Evolutionary conservation across 1,140 invertebrate genomes (phyloP).

Genomic region (Zaprionus tsacasi): DNA sequence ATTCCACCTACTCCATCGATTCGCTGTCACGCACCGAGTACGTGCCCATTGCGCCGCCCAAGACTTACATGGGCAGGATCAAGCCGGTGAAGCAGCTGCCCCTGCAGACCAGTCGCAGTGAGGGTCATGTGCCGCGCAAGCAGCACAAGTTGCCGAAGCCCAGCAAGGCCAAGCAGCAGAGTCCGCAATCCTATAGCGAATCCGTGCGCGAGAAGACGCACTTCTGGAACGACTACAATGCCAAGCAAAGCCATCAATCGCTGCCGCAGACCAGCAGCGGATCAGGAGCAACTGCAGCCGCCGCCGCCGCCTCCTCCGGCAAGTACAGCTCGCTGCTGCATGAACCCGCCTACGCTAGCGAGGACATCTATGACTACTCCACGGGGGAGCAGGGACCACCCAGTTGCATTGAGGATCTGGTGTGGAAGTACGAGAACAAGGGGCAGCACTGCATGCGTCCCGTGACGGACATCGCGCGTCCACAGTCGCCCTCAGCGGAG

Average conservation of each 20-base stretch:
- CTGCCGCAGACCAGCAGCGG: constrained; percentile 40
- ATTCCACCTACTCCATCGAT: constrained; percentile 81
- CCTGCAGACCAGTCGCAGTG: constrained; percentile 68
- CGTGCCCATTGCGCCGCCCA: constrained; percentile 56
- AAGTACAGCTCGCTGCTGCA: constrained; percentile 48
- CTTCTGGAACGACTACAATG: constrained; percentile 78
- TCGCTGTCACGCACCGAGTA: constrained; percentile 63
- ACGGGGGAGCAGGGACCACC: neutral
- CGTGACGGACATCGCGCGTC: constrained; percentile 68
- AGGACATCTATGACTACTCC: constrained; percentile 63
- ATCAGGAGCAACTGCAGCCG: constrained; percentile 25
- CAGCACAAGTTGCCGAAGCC: constrained; percentile 16
- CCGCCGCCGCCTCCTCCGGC: constrained; percentile 30
- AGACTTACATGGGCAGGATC: constrained; percentile 63
- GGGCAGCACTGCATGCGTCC: constrained; percentile 27
- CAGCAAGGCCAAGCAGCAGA: constrained; percentile 10
- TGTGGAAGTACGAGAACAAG: constrained; percentile 76
- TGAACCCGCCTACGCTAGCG: constrained; percentile 34
- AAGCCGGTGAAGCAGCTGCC: constrained; percentile 42
- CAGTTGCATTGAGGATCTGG: constrained; percentile 76
- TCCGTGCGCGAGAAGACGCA: constrained; percentile 68
- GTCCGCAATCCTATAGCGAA: constrained; percentile 54
- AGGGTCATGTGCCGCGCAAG: constrained; percentile 67
- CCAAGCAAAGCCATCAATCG: constrained; percentile 58
- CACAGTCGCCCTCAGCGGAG: constrained; percentile 51